Percentiles rank a stretch among this genome's conserved stretches.
Evolutionary conservation across 92 coral and sea anemone species (phyloP).

Genomic region (Nematostella vectensis): DNA sequence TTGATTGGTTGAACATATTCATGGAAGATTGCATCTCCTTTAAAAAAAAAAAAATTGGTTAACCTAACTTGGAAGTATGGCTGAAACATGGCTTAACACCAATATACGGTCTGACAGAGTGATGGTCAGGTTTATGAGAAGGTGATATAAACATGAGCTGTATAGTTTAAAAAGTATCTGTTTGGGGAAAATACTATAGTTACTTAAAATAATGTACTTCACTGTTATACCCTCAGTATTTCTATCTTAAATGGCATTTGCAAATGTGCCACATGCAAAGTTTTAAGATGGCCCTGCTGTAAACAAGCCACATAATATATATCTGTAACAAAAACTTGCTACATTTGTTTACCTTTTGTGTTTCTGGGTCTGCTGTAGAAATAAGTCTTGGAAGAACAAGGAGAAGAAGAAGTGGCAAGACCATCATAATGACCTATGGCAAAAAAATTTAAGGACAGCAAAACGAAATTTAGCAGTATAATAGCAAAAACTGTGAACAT

Average conservation of each 20-base stretch:
- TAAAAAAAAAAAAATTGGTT: not conserved
- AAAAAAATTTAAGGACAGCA: not conserved
- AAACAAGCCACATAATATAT: too few relatives aligned
- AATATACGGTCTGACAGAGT: not conserved
- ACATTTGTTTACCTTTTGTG: conserved; percentile 99
- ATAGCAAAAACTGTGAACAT: not conserved
- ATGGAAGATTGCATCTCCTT: conserved; percentile 98
- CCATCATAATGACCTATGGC: conserved; percentile 91
- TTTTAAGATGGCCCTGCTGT: too few relatives aligned
- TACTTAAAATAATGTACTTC: too few relatives aligned
- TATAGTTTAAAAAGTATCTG: too few relatives aligned
- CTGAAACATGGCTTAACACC: too few relatives aligned
- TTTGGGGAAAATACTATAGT: too few relatives aligned
- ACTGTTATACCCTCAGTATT: too few relatives aligned
- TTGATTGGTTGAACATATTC: conserved; percentile 98
- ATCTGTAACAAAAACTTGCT: too few relatives aligned
- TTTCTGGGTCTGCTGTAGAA: conserved; percentile 91
- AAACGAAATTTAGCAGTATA: not conserved
- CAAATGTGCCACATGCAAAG: too few relatives aligned
- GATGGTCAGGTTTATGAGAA: not conserved
- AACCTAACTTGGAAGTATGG: not conserved
- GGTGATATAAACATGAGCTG: not conserved
- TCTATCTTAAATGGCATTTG: too few relatives aligned
- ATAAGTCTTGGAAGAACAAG: conserved; percentile 89
- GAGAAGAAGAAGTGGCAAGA: conserved; percentile 80